Base-by-base conservation (phyloP, 2,113 vertebrate species). In the Aspidoscelis tigris region DNA sequence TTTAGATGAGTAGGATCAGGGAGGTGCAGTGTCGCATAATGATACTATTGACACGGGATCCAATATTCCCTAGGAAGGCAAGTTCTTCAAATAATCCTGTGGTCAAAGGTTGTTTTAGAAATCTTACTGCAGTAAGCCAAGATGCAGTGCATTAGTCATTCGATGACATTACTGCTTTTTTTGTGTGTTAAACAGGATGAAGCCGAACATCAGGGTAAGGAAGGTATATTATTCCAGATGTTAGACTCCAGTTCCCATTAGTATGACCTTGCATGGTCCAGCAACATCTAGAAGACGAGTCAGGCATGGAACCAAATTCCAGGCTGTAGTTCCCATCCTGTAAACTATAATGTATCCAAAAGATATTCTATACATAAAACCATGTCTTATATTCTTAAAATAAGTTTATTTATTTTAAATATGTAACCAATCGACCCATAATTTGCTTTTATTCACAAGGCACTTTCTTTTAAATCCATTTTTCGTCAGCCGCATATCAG, bases 281-380 rank as follows among this genome's bases (percentile, higher is more conserved):
- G 39, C 58, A 70, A 41, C 69, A 70, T 41, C 69, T 70, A 4
- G 33, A 70, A 70, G 69, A 16, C n/a, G 39, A 33, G 16, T 70
- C 33, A 61, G 16, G 33, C 33, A 70, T 72, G n/a, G 20, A 4
- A 22, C 55, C 58, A 64, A 61, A 78, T 20, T 20, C 39, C 20
- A 64, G 43, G 9, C 4, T 16, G 11, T 20, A 73, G 33, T 0
- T 0, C 86, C 53, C 77, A 26, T 87, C 43, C n/a, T 81, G 65
- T 70, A 33, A 16, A 47, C 9, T 47, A 79, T 47, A 68, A 20
- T 39, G 26, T n/a, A 47, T 65, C 21, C 11, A 14, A 18, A 79
- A 79, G 24, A 44, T 18, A 50, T 68, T 68, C 64, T 68, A 58
- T 80, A 18, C 21, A 7, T n/a, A 14, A 58, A 11, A 58, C 14